Conservation (phyloP, 2,797 vertebrate species). For the Dermochelys coriacea region DNA sequence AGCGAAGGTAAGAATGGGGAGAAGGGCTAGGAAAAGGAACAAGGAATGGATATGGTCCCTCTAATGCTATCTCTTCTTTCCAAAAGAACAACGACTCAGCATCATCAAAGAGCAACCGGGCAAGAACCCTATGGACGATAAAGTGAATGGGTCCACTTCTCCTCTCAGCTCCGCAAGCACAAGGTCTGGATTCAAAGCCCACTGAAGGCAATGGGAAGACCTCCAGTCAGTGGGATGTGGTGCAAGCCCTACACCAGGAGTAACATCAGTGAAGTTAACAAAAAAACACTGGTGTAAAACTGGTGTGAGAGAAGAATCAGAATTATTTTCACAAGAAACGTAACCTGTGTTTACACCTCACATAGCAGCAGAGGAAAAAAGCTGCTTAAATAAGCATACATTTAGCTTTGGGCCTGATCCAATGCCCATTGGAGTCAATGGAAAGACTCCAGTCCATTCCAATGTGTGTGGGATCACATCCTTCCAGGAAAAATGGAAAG, state of each 20-base stretch:
- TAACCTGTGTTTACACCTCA: background rate
- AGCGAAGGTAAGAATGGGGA: fast-evolving
- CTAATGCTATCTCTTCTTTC: background rate
- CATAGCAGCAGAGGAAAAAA: background rate
- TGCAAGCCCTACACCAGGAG: background rate
- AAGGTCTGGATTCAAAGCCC: background rate
- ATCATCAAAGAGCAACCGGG: fast-evolving
- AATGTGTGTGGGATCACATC: background rate
- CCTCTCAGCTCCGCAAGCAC: background rate
- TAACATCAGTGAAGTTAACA: background rate
- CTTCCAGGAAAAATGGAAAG: background rate
- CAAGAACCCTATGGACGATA: background rate
- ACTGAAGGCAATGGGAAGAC: background rate
- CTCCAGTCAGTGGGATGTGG: background rate
- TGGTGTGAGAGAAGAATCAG: background rate
- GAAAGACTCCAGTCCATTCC: background rate
- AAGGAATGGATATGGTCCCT: background rate
- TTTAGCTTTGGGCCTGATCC: background rate
- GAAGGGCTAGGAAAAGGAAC: background rate
- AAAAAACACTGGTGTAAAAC: background rate
- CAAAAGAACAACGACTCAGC: background rate
- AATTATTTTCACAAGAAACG: background rate
- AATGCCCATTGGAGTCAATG: background rate
- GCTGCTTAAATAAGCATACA: background rate
- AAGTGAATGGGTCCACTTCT: background rate